phyloP scores from a whole-genome alignment of 2,888 invertebrate genomes.

The Drosophila formosana region DNA sequence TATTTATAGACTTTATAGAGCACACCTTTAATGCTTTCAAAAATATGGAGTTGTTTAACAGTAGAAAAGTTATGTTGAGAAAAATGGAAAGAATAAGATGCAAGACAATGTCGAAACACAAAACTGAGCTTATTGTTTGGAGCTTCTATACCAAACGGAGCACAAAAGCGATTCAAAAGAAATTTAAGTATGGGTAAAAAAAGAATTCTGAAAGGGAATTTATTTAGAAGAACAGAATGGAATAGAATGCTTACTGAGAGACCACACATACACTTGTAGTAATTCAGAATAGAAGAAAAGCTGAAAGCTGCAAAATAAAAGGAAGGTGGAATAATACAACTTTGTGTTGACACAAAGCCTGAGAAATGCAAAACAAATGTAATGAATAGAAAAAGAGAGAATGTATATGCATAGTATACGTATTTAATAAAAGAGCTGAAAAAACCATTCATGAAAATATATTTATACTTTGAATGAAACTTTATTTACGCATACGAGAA shows the following conservation, averaged over 20 bases:
- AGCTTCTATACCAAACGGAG: constrained; percentile 58
- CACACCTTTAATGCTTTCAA: too few relatives aligned
- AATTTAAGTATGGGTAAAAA: constrained; percentile 56
- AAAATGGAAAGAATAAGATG: constrained; percentile 1
- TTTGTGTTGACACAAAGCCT: constrained; percentile 64
- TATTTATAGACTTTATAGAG: too few relatives aligned
- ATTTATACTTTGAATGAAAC: neutral
- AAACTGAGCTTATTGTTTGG: constrained; percentile 69
- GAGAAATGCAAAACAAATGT: constrained; percentile 64
- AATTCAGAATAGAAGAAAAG: constrained; percentile 37
- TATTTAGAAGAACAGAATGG: constrained; percentile 42
- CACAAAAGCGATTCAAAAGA: constrained; percentile 69
- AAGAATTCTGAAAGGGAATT: constrained; percentile 55
- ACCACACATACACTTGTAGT: constrained; percentile 29
- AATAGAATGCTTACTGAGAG: constrained; percentile 48
- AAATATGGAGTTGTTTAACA: too few relatives aligned
- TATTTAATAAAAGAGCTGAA: constrained; percentile 14
- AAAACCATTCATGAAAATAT: constrained; percentile 10
- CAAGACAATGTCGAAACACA: constrained; percentile 37
- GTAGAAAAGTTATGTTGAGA: too few relatives aligned
- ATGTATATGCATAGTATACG: constrained; percentile 30
- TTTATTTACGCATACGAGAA: constrained; percentile 2
- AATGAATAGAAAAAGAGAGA: constrained; percentile 62
- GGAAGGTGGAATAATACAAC: constrained; percentile 58
- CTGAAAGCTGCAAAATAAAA: constrained; percentile 54